Conservation (phyloP, 2,888 invertebrate genomes). For the Camptogramma bilineatum region DNA sequence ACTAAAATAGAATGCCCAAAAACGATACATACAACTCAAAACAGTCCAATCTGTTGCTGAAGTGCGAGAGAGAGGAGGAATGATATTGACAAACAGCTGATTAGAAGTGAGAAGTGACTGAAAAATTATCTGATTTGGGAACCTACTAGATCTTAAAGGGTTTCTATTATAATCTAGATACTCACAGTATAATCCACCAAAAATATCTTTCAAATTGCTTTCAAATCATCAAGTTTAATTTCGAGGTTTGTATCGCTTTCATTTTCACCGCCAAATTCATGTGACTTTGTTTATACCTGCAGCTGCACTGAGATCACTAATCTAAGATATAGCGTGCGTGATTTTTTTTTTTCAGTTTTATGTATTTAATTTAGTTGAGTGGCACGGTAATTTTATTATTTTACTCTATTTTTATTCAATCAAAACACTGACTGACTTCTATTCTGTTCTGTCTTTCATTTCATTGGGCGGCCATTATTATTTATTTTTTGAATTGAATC, state of each 20-base stretch:
- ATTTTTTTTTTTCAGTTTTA: too few species aligned
- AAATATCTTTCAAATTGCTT: constrained; percentile 30
- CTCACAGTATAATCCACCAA: constrained; percentile 34
- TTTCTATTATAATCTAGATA: neutral
- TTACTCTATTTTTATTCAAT: too few species aligned
- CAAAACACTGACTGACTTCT: too few species aligned
- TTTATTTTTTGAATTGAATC: too few species aligned
- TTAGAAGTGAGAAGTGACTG: constrained; percentile 30
- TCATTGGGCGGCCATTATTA: too few species aligned
- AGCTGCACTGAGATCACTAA: constrained; percentile 34
- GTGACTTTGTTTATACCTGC: constrained; percentile 9
- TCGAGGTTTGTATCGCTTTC: constrained; percentile 17
- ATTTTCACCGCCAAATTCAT: constrained; percentile 7
- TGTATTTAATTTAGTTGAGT: too few species aligned
- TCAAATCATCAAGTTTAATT: constrained; percentile 31
- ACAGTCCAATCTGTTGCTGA: constrained; percentile 60
- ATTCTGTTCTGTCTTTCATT: too few species aligned
- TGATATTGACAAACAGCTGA: constrained; percentile 82
- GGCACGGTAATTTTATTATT: too few species aligned
- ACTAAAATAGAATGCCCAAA: constrained; percentile 85
- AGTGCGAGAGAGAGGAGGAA: constrained; percentile 70
- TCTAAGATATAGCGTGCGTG: too few species aligned
- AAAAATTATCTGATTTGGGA: neutral
- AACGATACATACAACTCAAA: constrained; percentile 74
- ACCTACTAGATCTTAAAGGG: neutral